Conservation (phyloP, 2,888 invertebrate species). For the Mythimna vitellina region DNA sequence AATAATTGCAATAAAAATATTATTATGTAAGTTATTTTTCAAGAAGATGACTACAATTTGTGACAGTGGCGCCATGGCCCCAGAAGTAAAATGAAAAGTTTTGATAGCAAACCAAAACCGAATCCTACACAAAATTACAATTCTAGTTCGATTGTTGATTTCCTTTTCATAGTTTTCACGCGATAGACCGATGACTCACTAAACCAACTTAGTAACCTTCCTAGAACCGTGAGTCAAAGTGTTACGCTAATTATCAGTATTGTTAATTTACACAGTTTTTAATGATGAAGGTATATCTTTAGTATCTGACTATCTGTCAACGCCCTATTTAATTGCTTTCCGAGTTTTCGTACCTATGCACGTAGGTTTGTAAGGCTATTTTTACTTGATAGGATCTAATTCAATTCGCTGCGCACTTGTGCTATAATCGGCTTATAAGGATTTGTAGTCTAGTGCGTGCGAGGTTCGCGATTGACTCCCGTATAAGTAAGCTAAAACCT, state of each 20-base stretch:
- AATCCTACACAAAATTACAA: background rate
- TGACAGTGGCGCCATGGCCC: background rate
- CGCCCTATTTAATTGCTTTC: slow-evolving; percentile 17
- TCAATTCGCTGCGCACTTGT: slow-evolving; percentile 50
- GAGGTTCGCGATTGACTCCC: background rate
- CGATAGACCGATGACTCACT: slow-evolving; percentile 49
- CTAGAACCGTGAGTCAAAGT: slow-evolving; percentile 56
- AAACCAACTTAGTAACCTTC: slow-evolving; percentile 39
- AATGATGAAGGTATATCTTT: slow-evolving; percentile 41
- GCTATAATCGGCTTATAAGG: slow-evolving; percentile 52
- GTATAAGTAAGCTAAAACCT: background rate
- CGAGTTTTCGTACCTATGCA: slow-evolving; percentile 10
- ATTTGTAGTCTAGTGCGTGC: slow-evolving; percentile 33
- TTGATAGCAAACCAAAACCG: background rate
- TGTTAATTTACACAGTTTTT: slow-evolving; percentile 26
- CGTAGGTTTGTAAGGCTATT: slow-evolving; percentile 30
- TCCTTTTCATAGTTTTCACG: slow-evolving; percentile 29
- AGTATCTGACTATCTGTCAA: slow-evolving; percentile 18
- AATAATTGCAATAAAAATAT: no score
- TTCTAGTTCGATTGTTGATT: slow-evolving; percentile 25
- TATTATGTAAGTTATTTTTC: background rate
- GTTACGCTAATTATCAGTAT: slow-evolving; percentile 48
- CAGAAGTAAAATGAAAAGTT: background rate
- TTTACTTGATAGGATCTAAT: slow-evolving; percentile 55
- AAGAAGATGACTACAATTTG: background rate